Evolutionary conservation across 2,797 vertebrate species (phyloP).

Genomic region (Micrastur ruficollis): DNA sequence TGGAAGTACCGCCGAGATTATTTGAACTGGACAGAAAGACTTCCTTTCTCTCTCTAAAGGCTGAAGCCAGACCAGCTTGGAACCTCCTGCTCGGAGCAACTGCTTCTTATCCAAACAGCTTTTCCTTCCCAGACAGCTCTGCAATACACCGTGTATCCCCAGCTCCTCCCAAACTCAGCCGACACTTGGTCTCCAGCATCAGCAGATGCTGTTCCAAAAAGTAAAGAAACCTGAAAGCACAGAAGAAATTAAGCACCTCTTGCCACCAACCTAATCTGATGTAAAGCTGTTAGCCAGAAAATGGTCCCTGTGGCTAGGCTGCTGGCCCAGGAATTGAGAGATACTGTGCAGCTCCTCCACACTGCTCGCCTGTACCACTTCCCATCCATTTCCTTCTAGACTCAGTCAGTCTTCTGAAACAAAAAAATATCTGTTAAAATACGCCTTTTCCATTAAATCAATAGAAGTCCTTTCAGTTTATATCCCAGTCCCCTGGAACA

Average conservation of each 20-base stretch:
- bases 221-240: background rate
- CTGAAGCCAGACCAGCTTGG: background rate
- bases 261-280: background rate
- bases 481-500: background rate
- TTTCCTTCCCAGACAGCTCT: background rate
- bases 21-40: slow-evolving; percentile 14
- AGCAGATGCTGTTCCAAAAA: slow-evolving; percentile 2
- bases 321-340: background rate
- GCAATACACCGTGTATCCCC: background rate
- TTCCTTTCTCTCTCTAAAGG: background rate
- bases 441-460: background rate
- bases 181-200: background rate
- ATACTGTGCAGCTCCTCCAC: background rate
- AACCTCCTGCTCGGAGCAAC: background rate
- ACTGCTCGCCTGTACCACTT: background rate
- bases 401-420: background rate
- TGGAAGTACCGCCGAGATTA: background rate
- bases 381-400: background rate
- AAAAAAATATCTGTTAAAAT: slow-evolving; percentile 2
- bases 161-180: background rate
- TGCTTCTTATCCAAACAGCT: slow-evolving; percentile 2
- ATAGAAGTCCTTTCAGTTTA: background rate
- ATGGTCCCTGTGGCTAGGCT: background rate
- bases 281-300: background rate
- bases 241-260: background rate